Evolutionary conservation across 2,113 vertebrate genomes (phyloP).

Genomic region (Pseudonaja textilis): DNA sequence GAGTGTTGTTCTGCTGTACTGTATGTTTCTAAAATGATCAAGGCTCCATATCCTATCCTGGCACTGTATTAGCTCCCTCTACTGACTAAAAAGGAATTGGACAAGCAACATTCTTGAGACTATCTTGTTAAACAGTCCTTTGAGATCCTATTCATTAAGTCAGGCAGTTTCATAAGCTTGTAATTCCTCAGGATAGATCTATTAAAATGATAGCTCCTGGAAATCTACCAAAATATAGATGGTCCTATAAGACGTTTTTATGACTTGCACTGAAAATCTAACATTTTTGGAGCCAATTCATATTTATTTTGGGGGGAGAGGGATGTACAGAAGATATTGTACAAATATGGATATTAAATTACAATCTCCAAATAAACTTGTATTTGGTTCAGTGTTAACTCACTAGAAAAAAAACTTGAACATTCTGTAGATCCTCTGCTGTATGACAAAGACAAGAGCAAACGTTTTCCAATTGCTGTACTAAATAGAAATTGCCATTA

Average conservation of each 20-base stretch:
- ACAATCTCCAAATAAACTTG: neutral
- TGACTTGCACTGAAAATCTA: neutral
- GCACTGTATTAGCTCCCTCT: constrained; percentile 72
- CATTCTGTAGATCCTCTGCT: neutral
- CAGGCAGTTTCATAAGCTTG: neutral
- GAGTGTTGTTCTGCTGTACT: neutral
- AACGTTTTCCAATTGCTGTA: neutral
- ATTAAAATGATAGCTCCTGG: constrained; percentile 19
- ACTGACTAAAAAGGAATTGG: constrained; percentile 55
- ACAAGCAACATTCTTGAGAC: neutral
- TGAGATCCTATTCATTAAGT: constrained; percentile 7
- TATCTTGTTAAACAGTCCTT: neutral
- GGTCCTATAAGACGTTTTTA: neutral
- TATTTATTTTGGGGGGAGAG: neutral
- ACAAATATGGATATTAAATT: neutral
- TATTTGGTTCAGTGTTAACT: neutral
- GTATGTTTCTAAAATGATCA: constrained; percentile 1
- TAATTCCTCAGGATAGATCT: constrained; percentile 20
- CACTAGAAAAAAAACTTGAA: neutral
- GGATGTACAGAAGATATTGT: neutral
- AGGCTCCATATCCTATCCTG: neutral
- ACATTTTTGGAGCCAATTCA: neutral
- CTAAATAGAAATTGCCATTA: neutral
- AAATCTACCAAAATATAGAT: constrained; percentile 4
- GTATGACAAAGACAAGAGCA: neutral